phyloP scores from a whole-genome alignment of 1,140 invertebrate genomes.

The Lamellibrachia luymesi region DNA sequence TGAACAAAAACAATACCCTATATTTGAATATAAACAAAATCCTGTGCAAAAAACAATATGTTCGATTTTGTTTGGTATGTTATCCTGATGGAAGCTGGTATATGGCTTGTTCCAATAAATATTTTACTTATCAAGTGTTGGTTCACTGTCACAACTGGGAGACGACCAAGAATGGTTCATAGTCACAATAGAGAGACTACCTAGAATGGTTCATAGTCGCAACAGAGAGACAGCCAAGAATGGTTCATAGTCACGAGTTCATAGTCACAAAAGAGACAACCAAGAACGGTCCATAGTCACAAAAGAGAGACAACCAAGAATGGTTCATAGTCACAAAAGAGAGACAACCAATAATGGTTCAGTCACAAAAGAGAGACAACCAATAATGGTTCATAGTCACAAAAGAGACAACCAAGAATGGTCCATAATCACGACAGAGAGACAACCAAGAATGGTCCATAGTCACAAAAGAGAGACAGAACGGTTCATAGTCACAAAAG shows the following conservation, averaged over 20 bases:
- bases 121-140: background rate
- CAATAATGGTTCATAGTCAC: background rate
- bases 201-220: background rate
- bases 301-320: background rate
- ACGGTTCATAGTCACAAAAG: too few species aligned
- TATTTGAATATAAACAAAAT: background rate
- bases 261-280: background rate
- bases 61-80: background rate
- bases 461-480: too few species aligned
- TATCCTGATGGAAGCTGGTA: background rate
- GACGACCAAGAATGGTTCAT: background rate
- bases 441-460: too few species aligned
- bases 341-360: background rate
- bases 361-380: background rate
- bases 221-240: background rate
- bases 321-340: too few species aligned
- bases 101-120: constrained; percentile 1
- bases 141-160: background rate
- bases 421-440: too few species aligned
- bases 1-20: background rate
- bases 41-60: background rate
- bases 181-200: background rate
- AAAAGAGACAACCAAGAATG: too few species aligned
- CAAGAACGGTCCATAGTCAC: background rate
- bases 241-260: background rate